These are phyloP conservation scores for Siniperca scherzeri DNA, from an alignment of 2,797 vertebrate genomes.

Conservation along the genomic window DNA sequence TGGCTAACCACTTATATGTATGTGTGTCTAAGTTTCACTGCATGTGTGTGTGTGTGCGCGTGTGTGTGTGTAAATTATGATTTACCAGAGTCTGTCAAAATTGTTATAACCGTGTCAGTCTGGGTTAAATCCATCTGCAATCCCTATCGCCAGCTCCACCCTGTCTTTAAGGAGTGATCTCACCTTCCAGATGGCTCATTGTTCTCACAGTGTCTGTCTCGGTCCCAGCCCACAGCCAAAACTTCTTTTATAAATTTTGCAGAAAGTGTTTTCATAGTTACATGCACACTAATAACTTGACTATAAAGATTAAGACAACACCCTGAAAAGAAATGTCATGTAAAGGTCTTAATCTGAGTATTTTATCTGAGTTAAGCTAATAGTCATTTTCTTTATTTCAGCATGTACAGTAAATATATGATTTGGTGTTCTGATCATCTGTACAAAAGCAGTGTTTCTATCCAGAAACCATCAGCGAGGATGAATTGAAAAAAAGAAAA, in stretches of 20 bases:
- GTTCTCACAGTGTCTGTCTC: conserved; percentile 47
- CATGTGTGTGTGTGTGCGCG: not conserved
- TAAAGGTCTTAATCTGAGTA: not conserved
- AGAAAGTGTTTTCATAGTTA: not conserved
- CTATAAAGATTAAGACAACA: not conserved
- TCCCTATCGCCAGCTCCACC: conserved; percentile 65
- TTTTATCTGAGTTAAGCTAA: not conserved
- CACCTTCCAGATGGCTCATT: conserved; percentile 71
- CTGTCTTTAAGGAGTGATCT: conserved; percentile 72
- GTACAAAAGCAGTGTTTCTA: not conserved
- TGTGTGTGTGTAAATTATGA: conserved; percentile 27
- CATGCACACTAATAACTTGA: not conserved
- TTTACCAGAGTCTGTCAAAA: conserved; percentile 38
- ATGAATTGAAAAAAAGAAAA: not conserved
- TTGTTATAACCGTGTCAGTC: conserved; percentile 55
- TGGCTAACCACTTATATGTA: conserved; percentile 39
- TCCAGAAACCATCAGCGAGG: not conserved
- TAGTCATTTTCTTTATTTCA: not conserved
- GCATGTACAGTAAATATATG: not conserved
- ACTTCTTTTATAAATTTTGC: not conserved
- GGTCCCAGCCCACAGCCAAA: not conserved
- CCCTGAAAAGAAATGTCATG: not conserved
- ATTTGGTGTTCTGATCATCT: not conserved
- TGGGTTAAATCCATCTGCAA: conserved; percentile 68
- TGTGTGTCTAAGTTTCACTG: not conserved